Percentiles rank a stretch among this genome's conserved stretches.
Evolutionary conservation across 1,140 invertebrate genomes (phyloP).

Genomic region (Rhizoglyphus robini): DNA sequence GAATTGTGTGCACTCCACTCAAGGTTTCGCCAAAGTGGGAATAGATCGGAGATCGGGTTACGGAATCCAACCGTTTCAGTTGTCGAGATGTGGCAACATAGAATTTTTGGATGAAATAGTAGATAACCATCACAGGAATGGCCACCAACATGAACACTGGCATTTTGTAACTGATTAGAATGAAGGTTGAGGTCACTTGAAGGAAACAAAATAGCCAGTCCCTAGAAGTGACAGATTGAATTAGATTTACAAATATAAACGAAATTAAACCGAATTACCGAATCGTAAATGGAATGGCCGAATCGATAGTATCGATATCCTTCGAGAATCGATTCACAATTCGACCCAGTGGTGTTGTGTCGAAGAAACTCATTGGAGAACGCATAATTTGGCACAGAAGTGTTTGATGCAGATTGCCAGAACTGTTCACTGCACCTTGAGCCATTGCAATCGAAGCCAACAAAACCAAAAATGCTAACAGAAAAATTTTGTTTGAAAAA

Average conservation of each 20-base stretch:
- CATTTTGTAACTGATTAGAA: slow-evolving; percentile 41
- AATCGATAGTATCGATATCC: slow-evolving; percentile 37
- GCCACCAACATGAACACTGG: slow-evolving; percentile 42
- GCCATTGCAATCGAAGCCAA: slow-evolving; percentile 23
- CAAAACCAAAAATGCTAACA: slow-evolving; percentile 22
- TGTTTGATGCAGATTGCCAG: slow-evolving; percentile 24
- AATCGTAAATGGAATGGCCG: slow-evolving; percentile 32
- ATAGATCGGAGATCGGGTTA: slow-evolving; percentile 42
- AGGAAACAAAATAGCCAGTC: slow-evolving; percentile 31
- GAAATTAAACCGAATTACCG: slow-evolving; percentile 19
- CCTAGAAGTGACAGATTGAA: not conserved
- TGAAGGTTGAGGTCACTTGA: slow-evolving; percentile 38
- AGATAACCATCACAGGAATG: slow-evolving; percentile 42
- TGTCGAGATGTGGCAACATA: slow-evolving; percentile 15
- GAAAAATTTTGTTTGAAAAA: not conserved
- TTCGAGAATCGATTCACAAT: slow-evolving; percentile 39
- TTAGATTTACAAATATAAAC: too few species aligned
- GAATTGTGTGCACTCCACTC: slow-evolving; percentile 40
- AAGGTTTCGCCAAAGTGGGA: slow-evolving; percentile 44
- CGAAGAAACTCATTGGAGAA: slow-evolving; percentile 36
- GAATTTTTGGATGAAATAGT: slow-evolving; percentile 39
- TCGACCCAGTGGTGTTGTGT: slow-evolving; percentile 36
- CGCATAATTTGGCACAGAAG: slow-evolving; percentile 31
- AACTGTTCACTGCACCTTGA: slow-evolving; percentile 25
- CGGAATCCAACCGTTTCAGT: slow-evolving; percentile 36